phyloP scores from a whole-genome alignment of 1,140 invertebrate species.

The Aleiodes sp. region DNA sequence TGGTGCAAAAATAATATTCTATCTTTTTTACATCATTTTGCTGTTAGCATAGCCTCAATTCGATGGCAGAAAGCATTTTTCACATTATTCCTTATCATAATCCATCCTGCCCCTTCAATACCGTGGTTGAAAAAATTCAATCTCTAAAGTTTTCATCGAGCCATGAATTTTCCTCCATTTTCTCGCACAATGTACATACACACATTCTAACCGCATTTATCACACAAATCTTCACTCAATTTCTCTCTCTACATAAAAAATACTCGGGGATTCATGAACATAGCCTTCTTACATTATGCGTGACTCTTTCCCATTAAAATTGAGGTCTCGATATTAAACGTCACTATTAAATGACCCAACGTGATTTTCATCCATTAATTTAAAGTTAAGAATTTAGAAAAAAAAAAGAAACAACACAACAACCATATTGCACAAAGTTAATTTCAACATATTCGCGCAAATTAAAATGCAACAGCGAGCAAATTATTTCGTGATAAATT shows the following conservation, averaged over 20 bases:
- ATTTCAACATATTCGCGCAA: not conserved
- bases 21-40: no score
- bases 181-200: not conserved
- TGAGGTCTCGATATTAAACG: slow-evolving; percentile 27
- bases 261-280: not conserved
- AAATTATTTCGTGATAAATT: slow-evolving; percentile 13
- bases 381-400: not conserved
- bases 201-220: not conserved
- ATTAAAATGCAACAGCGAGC: not conserved
- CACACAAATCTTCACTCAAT: slow-evolving; percentile 16
- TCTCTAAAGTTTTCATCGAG: no score
- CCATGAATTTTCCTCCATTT: no score
- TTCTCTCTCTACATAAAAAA: not conserved
- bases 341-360: slow-evolving; percentile 17
- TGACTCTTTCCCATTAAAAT: slow-evolving; percentile 31
- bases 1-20: no score
- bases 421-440: not conserved
- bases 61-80: no score
- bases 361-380: slow-evolving; percentile 27
- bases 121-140: no score
- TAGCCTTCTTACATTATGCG: slow-evolving; percentile 18
- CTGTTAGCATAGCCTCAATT: no score
- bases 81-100: no score
- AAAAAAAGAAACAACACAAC: no score
- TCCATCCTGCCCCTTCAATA: no score